phyloP scores from a whole-genome alignment of 1,140 invertebrate species.

The Drosophila simulans region DNA sequence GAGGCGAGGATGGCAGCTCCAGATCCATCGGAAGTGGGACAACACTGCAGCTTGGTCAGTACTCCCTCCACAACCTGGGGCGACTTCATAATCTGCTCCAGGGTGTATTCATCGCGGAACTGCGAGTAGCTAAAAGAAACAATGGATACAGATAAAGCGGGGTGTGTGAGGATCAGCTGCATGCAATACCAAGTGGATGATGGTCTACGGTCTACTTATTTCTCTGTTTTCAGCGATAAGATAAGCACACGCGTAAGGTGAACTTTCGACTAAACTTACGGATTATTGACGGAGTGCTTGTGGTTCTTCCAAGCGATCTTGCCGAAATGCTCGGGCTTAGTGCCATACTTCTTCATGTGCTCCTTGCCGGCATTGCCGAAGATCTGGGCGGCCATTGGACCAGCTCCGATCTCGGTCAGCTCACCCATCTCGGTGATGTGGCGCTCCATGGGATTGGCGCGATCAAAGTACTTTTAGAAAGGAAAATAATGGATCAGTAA shows the following conservation, averaged over 20 bases:
- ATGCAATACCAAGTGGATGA: slow-evolving; percentile 87
- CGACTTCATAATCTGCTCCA: slow-evolving; percentile 95
- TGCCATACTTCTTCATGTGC: slow-evolving; percentile 98
- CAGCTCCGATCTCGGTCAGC: slow-evolving; percentile 90
- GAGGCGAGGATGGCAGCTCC: slow-evolving; percentile 96
- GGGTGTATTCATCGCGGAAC: slow-evolving; percentile 94
- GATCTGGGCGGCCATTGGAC: slow-evolving; percentile 96
- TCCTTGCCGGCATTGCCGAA: slow-evolving; percentile 98
- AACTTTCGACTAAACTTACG: slow-evolving; percentile 87
- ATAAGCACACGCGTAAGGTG: slow-evolving; percentile 35
- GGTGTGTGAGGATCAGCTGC: slow-evolving; percentile 78
- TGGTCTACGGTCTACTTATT: slow-evolving; percentile 90
- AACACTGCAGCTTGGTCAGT: slow-evolving; percentile 97
- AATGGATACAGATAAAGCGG: slow-evolving; percentile 84
- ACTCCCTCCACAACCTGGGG: slow-evolving; percentile 94
- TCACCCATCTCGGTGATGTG: slow-evolving; percentile 95
- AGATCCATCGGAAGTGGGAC: slow-evolving; percentile 98
- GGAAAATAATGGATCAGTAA: not conserved
- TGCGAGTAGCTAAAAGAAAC: slow-evolving; percentile 90
- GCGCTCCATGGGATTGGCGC: slow-evolving; percentile 97
- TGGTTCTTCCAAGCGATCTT: slow-evolving; percentile 99
- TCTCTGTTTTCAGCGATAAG: slow-evolving; percentile 91
- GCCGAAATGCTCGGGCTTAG: slow-evolving; percentile 95
- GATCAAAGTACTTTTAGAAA: slow-evolving; percentile 90
- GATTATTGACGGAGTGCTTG: slow-evolving; percentile 98